A percentile compares a stretch with the other conserved stretches of the same genome.
Conservation (phyloP, 2,888 invertebrate species). For the Melinaea marsaeus region DNA sequence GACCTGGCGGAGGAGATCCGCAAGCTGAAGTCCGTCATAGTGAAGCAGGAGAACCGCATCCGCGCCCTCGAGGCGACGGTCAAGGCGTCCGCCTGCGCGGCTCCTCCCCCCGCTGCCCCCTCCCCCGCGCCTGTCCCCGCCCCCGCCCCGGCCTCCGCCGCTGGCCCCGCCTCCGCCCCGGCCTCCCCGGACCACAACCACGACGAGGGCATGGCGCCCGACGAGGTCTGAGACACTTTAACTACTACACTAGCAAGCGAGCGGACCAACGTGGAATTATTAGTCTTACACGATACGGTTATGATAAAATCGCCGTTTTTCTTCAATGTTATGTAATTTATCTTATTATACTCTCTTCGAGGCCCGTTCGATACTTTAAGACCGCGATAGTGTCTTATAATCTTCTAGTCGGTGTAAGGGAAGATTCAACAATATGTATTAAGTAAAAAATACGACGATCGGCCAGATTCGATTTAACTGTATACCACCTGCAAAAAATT, state of each 20-base stretch:
- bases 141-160: slow-evolving; percentile 51
- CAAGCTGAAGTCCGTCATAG: slow-evolving; percentile 94
- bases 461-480: background rate
- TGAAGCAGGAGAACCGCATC: slow-evolving; percentile 94
- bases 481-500: slow-evolving; percentile 5
- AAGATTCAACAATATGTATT: slow-evolving; percentile 1
- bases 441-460: background rate
- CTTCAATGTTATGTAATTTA: too few species aligned
- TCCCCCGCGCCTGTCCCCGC: slow-evolving; percentile 50
- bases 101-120: slow-evolving; percentile 25
- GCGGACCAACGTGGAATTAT: background rate
- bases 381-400: background rate
- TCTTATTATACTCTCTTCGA: too few species aligned
- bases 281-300: too few species aligned
- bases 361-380: too few species aligned
- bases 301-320: too few species aligned
- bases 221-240: slow-evolving; percentile 72
- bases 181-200: slow-evolving; percentile 57
- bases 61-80: slow-evolving; percentile 83
- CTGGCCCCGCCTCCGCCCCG: slow-evolving; percentile 45
- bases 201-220: slow-evolving; percentile 73
- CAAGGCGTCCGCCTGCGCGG: slow-evolving; percentile 53
- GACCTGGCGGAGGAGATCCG: slow-evolving; percentile 93
- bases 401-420: background rate
- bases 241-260: background rate